Conservation (phyloP, 1,140 invertebrate genomes). For the Hypothenemus hampei region DNA sequence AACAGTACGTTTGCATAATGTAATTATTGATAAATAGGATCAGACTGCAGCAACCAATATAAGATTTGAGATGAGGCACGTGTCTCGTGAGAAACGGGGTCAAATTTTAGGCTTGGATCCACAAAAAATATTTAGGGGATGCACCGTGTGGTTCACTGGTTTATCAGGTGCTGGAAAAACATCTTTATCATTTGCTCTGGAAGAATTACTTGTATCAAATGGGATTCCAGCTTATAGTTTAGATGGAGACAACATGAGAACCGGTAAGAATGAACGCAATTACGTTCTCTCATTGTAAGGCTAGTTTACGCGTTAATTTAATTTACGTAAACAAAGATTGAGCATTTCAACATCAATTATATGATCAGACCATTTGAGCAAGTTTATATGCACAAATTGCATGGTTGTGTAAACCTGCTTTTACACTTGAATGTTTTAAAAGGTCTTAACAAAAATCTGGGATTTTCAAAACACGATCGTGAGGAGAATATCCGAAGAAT, state of each 20-base stretch:
- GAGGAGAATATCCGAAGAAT: slow-evolving; percentile 97
- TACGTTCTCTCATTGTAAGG: too few relatives aligned
- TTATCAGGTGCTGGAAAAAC: slow-evolving; percentile 97
- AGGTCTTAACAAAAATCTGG: slow-evolving; percentile 93
- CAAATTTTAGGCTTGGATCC: slow-evolving; percentile 73
- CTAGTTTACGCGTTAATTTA: too few relatives aligned
- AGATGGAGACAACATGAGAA: slow-evolving; percentile 95
- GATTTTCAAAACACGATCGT: slow-evolving; percentile 90
- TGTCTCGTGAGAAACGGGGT: slow-evolving; percentile 86
- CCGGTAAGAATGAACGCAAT: not conserved
- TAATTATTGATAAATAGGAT: too few relatives aligned
- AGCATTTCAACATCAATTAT: too few relatives aligned
- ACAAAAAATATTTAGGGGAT: slow-evolving; percentile 85
- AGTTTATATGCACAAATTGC: too few relatives aligned
- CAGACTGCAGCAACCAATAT: slow-evolving; percentile 78
- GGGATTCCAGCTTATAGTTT: slow-evolving; percentile 92
- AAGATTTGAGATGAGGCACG: slow-evolving; percentile 90
- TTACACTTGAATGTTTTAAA: too few relatives aligned
- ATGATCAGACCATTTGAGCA: too few relatives aligned
- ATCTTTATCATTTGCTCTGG: slow-evolving; percentile 93
- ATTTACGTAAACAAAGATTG: too few relatives aligned
- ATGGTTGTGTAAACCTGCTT: too few relatives aligned
- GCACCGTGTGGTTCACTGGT: slow-evolving; percentile 98
- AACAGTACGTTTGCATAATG: too few relatives aligned
- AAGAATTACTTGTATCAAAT: slow-evolving; percentile 80